Conservation (phyloP, 2,113 vertebrate species). For the Phaethornis superciliosus region DNA sequence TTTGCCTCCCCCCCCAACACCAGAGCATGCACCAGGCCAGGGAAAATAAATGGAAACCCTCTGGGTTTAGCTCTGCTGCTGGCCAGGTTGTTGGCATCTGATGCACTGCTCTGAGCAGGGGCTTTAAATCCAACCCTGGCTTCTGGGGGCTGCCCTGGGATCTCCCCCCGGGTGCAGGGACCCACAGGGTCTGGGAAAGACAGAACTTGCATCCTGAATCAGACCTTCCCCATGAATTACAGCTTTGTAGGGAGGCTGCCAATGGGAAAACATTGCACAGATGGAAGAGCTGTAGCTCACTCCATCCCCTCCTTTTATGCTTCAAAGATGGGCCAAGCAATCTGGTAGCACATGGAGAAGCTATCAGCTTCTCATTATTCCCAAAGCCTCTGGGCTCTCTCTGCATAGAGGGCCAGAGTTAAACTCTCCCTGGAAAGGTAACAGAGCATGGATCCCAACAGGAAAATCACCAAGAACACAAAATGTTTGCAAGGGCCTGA, state of each 20-base stretch:
- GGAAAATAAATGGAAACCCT: background rate
- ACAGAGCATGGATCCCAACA: background rate
- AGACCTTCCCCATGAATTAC: background rate
- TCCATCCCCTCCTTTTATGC: background rate
- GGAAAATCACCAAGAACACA: background rate
- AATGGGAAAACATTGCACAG: constrained; percentile 9
- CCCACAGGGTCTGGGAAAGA: background rate
- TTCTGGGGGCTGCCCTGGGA: background rate
- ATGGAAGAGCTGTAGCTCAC: background rate
- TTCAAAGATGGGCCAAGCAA: background rate
- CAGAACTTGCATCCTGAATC: background rate
- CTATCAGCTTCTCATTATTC: background rate
- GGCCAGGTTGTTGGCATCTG: background rate
- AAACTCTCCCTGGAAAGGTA: constrained; percentile 42
- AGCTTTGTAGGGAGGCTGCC: background rate
- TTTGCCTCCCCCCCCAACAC: background rate
- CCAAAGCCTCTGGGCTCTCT: background rate
- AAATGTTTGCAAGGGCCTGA: background rate
- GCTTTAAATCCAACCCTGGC: background rate
- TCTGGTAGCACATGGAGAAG: background rate
- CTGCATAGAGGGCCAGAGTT: background rate
- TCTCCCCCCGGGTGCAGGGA: background rate
- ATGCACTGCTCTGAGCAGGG: background rate
- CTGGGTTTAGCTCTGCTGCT: background rate
- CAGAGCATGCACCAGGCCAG: background rate